phyloP scores from a whole-genome alignment of 2,888 invertebrate species.

The Sminthurides aquaticus region DNA sequence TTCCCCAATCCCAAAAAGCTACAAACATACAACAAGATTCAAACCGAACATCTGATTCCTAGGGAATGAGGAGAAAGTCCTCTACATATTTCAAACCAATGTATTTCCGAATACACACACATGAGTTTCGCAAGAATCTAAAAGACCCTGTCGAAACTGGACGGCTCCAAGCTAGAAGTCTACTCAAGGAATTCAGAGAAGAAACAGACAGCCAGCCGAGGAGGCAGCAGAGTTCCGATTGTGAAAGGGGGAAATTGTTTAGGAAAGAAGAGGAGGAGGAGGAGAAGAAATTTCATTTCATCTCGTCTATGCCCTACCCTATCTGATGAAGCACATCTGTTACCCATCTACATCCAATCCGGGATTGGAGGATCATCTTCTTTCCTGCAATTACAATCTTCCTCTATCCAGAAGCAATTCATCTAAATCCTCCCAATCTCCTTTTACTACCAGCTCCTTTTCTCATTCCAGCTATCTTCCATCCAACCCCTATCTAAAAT shows the following conservation, averaged over 20 bases:
- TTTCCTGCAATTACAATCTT: constrained; percentile 28
- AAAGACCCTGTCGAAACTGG: no score
- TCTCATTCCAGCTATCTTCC: not conserved
- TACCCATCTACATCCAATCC: constrained; percentile 31
- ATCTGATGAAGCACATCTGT: constrained; percentile 39
- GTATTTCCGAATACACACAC: no score
- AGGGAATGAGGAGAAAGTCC: no score
- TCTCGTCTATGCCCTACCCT: constrained; percentile 34
- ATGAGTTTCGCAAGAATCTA: no score
- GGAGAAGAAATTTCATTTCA: not conserved
- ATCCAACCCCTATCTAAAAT: constrained; percentile 16
- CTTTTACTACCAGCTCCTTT: not conserved
- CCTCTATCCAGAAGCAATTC: not conserved
- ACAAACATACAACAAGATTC: no score
- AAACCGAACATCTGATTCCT: no score
- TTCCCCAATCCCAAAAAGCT: not conserved
- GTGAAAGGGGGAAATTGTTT: no score
- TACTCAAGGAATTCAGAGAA: no score
- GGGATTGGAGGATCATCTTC: constrained; percentile 23
- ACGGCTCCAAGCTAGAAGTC: no score
- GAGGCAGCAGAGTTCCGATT: no score
- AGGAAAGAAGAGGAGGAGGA: not conserved
- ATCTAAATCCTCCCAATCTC: not conserved
- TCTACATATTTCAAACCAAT: no score
- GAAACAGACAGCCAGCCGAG: no score